Percentiles rank a stretch among this genome's conserved stretches.
These are phyloP conservation scores for Adoxophyes honmai DNA, from an alignment of 1,140 invertebrate genomes.

Conservation along the genomic window DNA sequence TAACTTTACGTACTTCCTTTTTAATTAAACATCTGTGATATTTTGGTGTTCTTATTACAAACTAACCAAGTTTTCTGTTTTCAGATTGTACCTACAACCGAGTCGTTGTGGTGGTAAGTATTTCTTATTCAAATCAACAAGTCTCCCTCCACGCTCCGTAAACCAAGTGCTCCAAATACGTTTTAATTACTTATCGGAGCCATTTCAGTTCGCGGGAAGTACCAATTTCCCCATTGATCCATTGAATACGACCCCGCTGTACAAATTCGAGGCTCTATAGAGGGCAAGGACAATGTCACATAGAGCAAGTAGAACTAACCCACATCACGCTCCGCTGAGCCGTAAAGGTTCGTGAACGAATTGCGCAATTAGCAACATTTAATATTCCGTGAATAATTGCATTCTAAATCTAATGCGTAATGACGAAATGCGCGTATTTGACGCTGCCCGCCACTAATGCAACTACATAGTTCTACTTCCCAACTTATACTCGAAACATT, in stretches of 20 bases:
- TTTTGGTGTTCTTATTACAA: no score
- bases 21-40: no score
- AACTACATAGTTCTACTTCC: no score
- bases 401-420: not conserved
- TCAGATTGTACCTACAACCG: not conserved
- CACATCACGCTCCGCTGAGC: not conserved
- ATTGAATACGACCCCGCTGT: not conserved
- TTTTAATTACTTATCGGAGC: no score
- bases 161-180: no score
- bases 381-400: conserved; percentile 4
- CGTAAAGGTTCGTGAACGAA: not conserved
- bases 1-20: no score
- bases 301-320: conserved; percentile 8
- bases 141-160: no score
- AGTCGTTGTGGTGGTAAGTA: not conserved
- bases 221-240: not conserved
- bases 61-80: not conserved
- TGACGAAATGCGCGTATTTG: not conserved
- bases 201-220: not conserved
- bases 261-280: not conserved
- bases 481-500: no score
- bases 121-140: no score
- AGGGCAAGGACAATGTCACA: conserved; percentile 8
- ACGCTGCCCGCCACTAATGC: no score
- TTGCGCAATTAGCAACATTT: conserved; percentile 6